Base-by-base conservation (phyloP, 1,140 invertebrate genomes). In the Magallana angulata region DNA sequence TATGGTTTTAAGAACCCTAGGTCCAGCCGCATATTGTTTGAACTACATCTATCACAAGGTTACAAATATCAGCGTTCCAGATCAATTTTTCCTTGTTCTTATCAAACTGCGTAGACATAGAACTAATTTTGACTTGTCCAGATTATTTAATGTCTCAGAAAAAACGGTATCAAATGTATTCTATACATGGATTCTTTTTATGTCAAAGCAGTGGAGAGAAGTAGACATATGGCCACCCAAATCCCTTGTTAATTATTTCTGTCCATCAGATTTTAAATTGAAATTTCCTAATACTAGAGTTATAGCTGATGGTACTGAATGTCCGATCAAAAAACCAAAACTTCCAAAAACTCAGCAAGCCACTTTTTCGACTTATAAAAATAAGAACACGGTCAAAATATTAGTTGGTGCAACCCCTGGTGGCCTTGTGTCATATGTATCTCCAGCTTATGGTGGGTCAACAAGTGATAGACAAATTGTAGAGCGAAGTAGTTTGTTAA, bases 321-420 rank as follows among this genome's bases (percentile, higher is more conserved):
- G 90, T 56, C 91, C 90, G 6, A 89, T 93, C 0, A 87, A 88
- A 85, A 88, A 88, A 68, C 88, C 87, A 56, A 85, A 68, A 57
- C 85, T 87, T 86, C 89, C 90, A 76, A 87, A 71, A 71, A 87
- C 91, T 36, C 91, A 94, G 85, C 92, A 93, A 82, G 88, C 89
- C 80, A 92, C 92, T 7, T 93, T 93, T 87, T 92, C 91, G 24
- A 90, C 90, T 0, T 91, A 93, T 87, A 93, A 93, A 82, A 93
- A 93, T 82, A 85, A 90, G 64, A 91, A 91, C 71, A 91, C 85
- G 30, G 85, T 90, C 7, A 90, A 91, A 87, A 81, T 87, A n/a
- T 60, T 92, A n/a, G 81, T 89, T 12, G 90, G 91, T 30, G 76
- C 88, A 11, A 90, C 89, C 87, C 89, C 91, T 9, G 89, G 90